These are phyloP conservation scores for Trochalopteron elliotii DNA, from an alignment of 2,113 vertebrate genomes.

Conservation along the genomic window DNA sequence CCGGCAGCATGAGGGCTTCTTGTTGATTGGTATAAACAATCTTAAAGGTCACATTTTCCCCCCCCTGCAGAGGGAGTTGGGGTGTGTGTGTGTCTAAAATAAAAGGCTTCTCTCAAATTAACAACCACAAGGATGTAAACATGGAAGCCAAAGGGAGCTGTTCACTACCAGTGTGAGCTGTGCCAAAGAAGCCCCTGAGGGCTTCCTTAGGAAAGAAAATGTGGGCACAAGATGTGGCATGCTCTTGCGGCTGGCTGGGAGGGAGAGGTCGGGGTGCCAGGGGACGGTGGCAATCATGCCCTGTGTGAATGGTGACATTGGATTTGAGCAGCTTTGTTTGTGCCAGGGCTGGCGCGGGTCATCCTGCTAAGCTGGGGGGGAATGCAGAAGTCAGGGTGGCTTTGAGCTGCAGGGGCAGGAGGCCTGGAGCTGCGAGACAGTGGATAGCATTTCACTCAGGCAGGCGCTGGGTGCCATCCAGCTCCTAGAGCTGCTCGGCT, in stretches of 20 bases:
- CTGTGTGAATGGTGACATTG: background rate
- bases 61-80: conserved; percentile 35
- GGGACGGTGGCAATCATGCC: background rate
- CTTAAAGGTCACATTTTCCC: conserved; percentile 67
- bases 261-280: background rate
- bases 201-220: conserved; percentile 53
- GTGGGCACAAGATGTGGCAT: conserved; percentile 33
- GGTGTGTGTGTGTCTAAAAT: conserved; percentile 37
- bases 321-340: conserved; percentile 1
- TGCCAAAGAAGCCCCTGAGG: conserved; percentile 15
- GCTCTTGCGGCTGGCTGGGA: background rate
- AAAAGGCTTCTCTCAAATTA: conserved; percentile 70
- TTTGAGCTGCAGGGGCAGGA: background rate
- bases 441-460: background rate
- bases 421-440: background rate
- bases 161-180: conserved; percentile 5
- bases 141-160: conserved; percentile 59
- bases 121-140: conserved; percentile 66
- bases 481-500: background rate
- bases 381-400: conserved; percentile 3
- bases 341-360: background rate
- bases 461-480: background rate
- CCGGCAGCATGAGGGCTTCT: conserved; percentile 43
- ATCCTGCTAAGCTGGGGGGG: background rate
- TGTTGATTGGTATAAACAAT: conserved; percentile 73